phyloP scores from a whole-genome alignment of 2,113 vertebrate species.

The Micronisus gabar region DNA sequence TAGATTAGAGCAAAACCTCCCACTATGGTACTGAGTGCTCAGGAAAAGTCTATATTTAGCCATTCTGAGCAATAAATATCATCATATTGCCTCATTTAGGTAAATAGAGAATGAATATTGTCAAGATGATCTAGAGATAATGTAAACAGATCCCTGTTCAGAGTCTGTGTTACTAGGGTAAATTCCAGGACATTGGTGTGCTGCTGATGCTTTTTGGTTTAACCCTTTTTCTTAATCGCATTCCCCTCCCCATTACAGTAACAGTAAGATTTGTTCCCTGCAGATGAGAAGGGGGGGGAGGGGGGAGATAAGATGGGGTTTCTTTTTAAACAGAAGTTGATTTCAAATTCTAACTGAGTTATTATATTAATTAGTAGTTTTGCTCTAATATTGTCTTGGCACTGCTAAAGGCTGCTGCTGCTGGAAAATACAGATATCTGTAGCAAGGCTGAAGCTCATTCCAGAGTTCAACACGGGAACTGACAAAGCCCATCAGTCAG shows the following conservation, averaged over 20 bases:
- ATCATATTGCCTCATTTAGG: conserved; percentile 92
- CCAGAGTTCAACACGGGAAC: conserved; percentile 42
- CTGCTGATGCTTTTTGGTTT: conserved; percentile 62
- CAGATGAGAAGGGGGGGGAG: conserved; percentile 7
- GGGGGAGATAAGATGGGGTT: neutral
- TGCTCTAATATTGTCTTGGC: conserved; percentile 44
- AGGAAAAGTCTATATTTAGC: conserved; percentile 97
- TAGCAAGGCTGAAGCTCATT: conserved; percentile 6
- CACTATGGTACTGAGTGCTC: conserved; percentile 90
- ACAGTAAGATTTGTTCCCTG: conserved; percentile 30
- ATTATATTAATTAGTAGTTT: conserved; percentile 68
- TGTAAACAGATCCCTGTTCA: conserved; percentile 86
- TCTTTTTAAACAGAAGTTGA: conserved; percentile 50
- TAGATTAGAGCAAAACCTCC: conserved; percentile 98
- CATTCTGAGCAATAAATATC: conserved; percentile 95
- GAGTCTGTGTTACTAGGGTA: conserved; percentile 76
- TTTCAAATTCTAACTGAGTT: conserved; percentile 48
- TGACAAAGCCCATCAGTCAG: conserved; percentile 61
- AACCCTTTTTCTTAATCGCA: conserved; percentile 67
- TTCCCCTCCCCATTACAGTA: conserved; percentile 40
- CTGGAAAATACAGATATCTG: conserved; percentile 50
- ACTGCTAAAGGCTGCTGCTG: conserved; percentile 3
- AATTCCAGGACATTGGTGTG: conserved; percentile 81
- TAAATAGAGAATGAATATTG: conserved; percentile 98
- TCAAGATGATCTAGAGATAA: conserved; percentile 86